These are phyloP conservation scores for Coreius guichenoti DNA, from an alignment of 2,797 vertebrate species.

Conservation along the genomic window DNA sequence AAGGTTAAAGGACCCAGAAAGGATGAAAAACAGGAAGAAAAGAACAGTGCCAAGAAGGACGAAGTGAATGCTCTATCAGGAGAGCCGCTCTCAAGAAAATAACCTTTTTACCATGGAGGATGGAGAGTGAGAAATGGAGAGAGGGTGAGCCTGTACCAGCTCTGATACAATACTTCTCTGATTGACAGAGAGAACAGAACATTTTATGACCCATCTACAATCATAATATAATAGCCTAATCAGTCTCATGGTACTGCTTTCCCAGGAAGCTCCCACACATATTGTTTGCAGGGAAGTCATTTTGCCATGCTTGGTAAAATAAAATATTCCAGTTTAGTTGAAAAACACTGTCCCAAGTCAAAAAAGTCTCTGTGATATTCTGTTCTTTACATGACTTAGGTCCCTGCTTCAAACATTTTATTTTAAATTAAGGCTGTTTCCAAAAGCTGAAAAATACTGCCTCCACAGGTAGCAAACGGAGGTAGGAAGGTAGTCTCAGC, in stretches of 20 bases:
- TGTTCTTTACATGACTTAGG: background rate
- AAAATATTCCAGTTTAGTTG: conserved; percentile 27
- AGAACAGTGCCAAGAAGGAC: background rate
- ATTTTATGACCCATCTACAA: conserved; percentile 43
- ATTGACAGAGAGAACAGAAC: conserved; percentile 24
- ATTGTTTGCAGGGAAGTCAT: conserved; percentile 8
- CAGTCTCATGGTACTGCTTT: conserved; percentile 34
- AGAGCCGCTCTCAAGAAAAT: conserved; percentile 39
- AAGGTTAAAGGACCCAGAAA: conserved; percentile 6
- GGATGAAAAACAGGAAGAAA: conserved; percentile 14
- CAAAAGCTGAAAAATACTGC: background rate
- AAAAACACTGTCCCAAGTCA: background rate
- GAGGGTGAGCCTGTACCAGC: conserved; percentile 12
- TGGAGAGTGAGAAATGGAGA: conserved; percentile 25
- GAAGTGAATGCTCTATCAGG: conserved; percentile 44
- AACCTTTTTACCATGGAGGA: conserved; percentile 43
- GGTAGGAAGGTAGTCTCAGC: background rate
- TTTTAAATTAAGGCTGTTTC: background rate
- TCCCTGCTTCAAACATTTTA: background rate
- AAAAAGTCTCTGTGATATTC: background rate
- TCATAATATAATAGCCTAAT: conserved; percentile 48
- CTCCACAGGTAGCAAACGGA: background rate
- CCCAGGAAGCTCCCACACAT: conserved; percentile 33
- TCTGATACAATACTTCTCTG: conserved; percentile 27
- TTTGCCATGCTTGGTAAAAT: conserved; percentile 4